Evolutionary conservation across 2,888 invertebrate species (phyloP), one percentile per base, ranked within the genome.

Genomic region (Athalia circularis): DNA sequence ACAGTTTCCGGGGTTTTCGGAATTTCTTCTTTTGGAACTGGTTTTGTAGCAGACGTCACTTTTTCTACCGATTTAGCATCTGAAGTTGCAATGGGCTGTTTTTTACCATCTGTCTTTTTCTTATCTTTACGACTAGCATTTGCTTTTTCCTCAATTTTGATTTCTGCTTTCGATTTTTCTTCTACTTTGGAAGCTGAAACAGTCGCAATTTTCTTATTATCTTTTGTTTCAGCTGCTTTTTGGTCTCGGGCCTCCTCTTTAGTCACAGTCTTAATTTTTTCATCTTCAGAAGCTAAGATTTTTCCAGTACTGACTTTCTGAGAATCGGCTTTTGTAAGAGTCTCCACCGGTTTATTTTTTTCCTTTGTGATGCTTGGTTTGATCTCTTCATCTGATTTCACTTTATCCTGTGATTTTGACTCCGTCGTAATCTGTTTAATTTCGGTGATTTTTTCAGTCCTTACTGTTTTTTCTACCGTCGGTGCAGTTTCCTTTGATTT

Each of bases 101-200:
- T 72, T 11, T 72, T 72, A 59, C 59, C 57, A 47, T 72, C 45
- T 8, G 47, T n/a, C 47, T 29, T 79, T 59, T 77, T 68, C 62
- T 67, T 57, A 11, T 7, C 52, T 68, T 62, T 47, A 65, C 64
- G 48, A 64, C 59, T 59, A 57, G 47, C 65, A 13, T 59, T 72
- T 43, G 50, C 61, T 79, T 79, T 79, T 43, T 77, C 70, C n/a
- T 79, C 79, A 48, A 52, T 76, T 59, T 52, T 52, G 50, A 77
- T 43, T 45, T 78, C 72, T 5, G 57, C 59, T 13, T 13, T 5
- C 57, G 47, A 43, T 47, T 72, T 72, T 6, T 2, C 45, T n/a
- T 72, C 13, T 15, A n/a, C 9, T 47, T 29, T 13, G 8, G 70
- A 45, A 13, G 52, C 70, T 13, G 47, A 7, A 5, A 59, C 59